phyloP scores from a whole-genome alignment of 30 jellyfish, hydroid and myxozoan genomes.

The Turritopsis dohrnii region DNA sequence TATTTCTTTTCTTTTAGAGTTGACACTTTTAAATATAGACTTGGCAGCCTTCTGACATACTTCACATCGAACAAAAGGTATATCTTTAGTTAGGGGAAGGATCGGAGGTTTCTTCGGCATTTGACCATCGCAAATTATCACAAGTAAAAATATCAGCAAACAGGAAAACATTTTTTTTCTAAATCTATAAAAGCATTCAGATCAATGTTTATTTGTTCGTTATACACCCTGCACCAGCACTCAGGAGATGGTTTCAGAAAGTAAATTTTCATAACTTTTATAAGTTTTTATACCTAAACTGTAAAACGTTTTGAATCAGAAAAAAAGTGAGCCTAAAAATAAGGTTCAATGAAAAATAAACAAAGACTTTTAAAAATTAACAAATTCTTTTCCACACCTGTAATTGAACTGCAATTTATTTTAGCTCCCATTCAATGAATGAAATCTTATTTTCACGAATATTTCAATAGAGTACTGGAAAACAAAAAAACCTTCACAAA shows the following conservation, averaged over 20 bases:
- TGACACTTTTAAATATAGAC: constrained; percentile 28
- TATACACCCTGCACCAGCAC: not conserved
- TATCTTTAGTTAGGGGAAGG: constrained; percentile 45
- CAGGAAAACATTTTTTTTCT: not conserved
- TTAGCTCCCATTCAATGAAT: too few species aligned
- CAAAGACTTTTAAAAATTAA: too few species aligned
- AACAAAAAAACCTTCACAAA: too few species aligned
- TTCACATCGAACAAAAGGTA: constrained; percentile 60
- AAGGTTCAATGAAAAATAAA: too few species aligned
- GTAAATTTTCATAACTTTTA: too few species aligned
- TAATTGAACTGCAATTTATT: too few species aligned
- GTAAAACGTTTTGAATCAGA: too few species aligned
- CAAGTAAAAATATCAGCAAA: not conserved
- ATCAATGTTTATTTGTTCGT: not conserved
- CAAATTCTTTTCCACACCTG: too few species aligned
- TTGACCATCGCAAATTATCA: not conserved
- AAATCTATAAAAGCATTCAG: not conserved
- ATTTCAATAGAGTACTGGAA: too few species aligned
- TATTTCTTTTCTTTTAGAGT: not conserved
- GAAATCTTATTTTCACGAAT: too few species aligned
- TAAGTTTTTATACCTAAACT: too few species aligned
- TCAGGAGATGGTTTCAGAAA: not conserved
- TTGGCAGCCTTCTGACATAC: constrained; percentile 83
- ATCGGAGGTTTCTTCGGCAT: constrained; percentile 44
- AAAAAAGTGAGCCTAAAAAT: too few species aligned